These are phyloP conservation scores for Eclectus roratus DNA, from an alignment of 2,113 vertebrate genomes.

Conservation along the genomic window DNA sequence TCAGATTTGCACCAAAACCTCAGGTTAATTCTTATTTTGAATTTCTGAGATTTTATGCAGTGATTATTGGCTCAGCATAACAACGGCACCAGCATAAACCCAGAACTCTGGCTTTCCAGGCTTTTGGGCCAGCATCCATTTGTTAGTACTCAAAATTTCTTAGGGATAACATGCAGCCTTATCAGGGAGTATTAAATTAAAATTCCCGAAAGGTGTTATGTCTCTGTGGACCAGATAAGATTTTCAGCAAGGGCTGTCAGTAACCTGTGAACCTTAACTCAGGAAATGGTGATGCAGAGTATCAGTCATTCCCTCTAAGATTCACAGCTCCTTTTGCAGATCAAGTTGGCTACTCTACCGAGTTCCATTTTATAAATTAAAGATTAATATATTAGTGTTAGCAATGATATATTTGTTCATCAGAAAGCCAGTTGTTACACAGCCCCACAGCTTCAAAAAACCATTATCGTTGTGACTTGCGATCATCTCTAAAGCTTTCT, in stretches of 20 bases:
- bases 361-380: constrained; percentile 53
- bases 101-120: not conserved
- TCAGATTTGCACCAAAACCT: not conserved
- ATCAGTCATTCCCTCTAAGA: constrained; percentile 2
- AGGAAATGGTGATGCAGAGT: not conserved
- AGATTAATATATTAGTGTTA: constrained; percentile 36
- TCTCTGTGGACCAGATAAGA: not conserved
- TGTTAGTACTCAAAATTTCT: not conserved
- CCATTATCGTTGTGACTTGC: not conserved
- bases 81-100: not conserved
- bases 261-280: constrained; percentile 1
- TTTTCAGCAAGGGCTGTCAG: constrained; percentile 19
- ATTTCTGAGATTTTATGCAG: not conserved
- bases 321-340: constrained; percentile 35
- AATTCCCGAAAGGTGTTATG: not conserved
- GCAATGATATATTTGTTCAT: constrained; percentile 17
- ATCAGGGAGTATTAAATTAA: not conserved
- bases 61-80: not conserved
- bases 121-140: not conserved
- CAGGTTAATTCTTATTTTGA: not conserved
- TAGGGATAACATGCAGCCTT: not conserved
- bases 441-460: not conserved
- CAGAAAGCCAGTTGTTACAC: not conserved
- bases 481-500: not conserved
- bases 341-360: not conserved